Evolutionary conservation across 37 sponge, comb jelly and placozoan genomes (phyloP).

Genomic region (Spongia lamella): DNA sequence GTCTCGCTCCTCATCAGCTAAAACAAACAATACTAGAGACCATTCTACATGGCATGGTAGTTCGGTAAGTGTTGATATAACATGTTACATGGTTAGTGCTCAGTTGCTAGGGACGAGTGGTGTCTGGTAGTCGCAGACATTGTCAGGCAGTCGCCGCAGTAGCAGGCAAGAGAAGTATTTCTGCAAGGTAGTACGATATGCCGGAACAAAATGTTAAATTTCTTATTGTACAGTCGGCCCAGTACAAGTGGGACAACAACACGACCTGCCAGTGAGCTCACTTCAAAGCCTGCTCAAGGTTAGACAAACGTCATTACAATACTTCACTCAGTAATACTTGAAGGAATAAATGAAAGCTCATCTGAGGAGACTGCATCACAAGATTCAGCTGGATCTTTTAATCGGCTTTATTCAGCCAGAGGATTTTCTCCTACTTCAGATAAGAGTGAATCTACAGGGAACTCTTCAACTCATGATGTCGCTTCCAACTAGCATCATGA

Average conservation of each 20-base stretch:
- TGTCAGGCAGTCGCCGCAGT: slow-evolving; percentile 15
- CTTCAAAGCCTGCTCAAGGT: slow-evolving; percentile 10
- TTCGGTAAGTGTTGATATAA: slow-evolving; percentile 11
- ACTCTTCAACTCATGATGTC: too few relatives aligned
- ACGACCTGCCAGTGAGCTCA: too few relatives aligned
- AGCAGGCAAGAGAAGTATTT: slow-evolving; percentile 5
- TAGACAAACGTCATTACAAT: not conserved
- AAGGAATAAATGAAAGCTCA: not conserved
- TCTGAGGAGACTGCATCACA: slow-evolving; percentile 12
- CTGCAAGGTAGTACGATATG: not conserved
- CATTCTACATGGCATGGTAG: slow-evolving; percentile 9
- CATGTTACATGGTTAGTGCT: not conserved
- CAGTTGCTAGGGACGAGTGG: not conserved
- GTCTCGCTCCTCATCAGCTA: slow-evolving; percentile 47
- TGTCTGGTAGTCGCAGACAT: slow-evolving; percentile 19
- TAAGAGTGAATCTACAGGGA: too few relatives aligned
- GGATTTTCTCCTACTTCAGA: slow-evolving; percentile 16
- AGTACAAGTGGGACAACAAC: slow-evolving; percentile 49
- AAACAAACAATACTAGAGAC: slow-evolving; percentile 7
- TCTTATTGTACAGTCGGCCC: not conserved
- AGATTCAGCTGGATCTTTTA: slow-evolving; percentile 12
- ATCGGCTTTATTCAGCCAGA: slow-evolving; percentile 37
- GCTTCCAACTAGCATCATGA: too few relatives aligned
- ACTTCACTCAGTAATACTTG: not conserved
- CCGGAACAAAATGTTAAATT: not conserved